Base-by-base conservation (phyloP, 2,797 vertebrate genomes). In the Betta splendens region DNA sequence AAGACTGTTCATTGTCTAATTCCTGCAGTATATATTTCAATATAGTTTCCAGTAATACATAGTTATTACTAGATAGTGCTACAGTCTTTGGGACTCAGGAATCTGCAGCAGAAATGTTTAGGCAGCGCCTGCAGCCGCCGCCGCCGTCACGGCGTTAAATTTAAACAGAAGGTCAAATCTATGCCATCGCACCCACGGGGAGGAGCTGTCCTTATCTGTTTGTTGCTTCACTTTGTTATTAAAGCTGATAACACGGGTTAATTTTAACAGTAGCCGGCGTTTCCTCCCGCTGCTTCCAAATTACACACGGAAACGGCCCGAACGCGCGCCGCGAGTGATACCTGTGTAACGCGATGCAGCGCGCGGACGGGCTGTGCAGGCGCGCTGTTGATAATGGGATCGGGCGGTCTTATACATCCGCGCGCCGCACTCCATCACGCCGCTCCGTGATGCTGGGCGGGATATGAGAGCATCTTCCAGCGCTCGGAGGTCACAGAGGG, bases 111-210 rank as follows among this genome's bases (percentile, higher is more conserved):
- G 21, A 45, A 26, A 40, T 3, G 26, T 22, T 69, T n/a, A 64
- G 31, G 11, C 5, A 20, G 32, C 20, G 50, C 64, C 45, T 5
- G 26, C 18, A 55, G 64, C 31, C 8, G 18, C 49, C 8, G 18
- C 49, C 33, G 3, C 75, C 48, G 61, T 57, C 33, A 55, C 47
- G 35, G 1, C 60, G 42, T 75, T 72, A 73, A 67, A 72, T 64
- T 80, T 49, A 69, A 52, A 75, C 38, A 54, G 39, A 61, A 47
- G 47, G 46, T 75, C 38, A 70, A 12, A 70, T 74, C 67, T 51
- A 6, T 69, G 50, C 36, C 73, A 70, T 76, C 78, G 26, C 35
- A 46, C 60, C 49, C 13, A 42, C 55, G 28, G 62, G 61, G 44
- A 5, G 17, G 38, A 8, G 12, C 23, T n/a, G 29, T 21, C 15